phyloP scores from a whole-genome alignment of 2,888 invertebrate species.

The Nomada fabriciana region DNA sequence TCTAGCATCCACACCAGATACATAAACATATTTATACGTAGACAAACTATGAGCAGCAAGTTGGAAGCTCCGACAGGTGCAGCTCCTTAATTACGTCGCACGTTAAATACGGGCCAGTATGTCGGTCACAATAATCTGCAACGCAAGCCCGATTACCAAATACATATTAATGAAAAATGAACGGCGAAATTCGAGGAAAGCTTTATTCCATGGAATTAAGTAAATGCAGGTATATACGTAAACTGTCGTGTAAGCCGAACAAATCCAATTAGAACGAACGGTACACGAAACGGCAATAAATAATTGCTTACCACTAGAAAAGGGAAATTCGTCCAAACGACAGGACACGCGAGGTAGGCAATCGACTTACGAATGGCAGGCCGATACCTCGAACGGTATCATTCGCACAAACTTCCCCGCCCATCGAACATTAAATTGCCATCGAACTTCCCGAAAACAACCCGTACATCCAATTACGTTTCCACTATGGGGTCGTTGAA shows the following conservation, averaged over 20 bases:
- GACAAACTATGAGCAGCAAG: not conserved
- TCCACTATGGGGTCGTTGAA: not conserved
- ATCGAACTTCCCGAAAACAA: not conserved
- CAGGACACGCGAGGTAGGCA: not conserved
- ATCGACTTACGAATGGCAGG: not conserved
- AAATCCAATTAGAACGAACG: not conserved
- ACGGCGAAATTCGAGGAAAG: not conserved
- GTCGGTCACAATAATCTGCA: not conserved
- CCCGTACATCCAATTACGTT: conserved; percentile 32
- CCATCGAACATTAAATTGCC: not conserved
- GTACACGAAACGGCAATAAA: not conserved
- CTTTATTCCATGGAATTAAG: too few relatives aligned
- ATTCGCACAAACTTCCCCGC: not conserved
- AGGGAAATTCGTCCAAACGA: not conserved
- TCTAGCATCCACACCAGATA: not conserved
- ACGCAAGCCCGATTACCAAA: not conserved
- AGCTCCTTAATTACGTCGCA: conserved; percentile 11
- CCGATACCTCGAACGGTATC: not conserved
- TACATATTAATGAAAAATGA: not conserved
- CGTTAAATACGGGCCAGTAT: conserved; percentile 5
- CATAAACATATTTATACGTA: not conserved
- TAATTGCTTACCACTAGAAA: not conserved
- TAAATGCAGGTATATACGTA: too few relatives aligned
- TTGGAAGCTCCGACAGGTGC: not conserved
- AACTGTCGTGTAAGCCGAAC: too few relatives aligned